Evolutionary conservation across 2,888 invertebrate genomes (phyloP).

Genomic region (Amblyjoppa proteus): DNA sequence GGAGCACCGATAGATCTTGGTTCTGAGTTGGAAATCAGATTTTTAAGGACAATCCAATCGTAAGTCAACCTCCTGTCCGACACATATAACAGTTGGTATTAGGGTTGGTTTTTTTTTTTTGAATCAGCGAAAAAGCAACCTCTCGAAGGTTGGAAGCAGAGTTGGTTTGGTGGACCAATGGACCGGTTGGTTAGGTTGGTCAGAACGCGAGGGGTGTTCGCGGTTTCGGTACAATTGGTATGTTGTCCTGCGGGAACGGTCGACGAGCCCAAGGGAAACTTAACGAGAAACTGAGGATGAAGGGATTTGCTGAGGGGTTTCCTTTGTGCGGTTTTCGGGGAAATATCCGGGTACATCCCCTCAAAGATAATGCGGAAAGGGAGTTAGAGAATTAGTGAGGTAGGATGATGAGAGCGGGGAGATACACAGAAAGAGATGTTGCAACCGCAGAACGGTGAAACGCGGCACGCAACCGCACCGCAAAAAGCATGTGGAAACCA

Average conservation of each 20-base stretch:
- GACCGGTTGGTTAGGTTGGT: no score
- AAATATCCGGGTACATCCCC: conserved; percentile 23
- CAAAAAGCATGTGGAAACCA: conserved; percentile 16
- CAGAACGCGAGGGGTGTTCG: no score
- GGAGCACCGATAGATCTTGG: no score
- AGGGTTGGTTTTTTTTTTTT: no score
- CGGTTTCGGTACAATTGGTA: not conserved
- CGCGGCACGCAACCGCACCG: conserved; percentile 33
- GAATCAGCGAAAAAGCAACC: no score
- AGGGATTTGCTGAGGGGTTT: conserved; percentile 54
- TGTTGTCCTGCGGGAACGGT: not conserved
- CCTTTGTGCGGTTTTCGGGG: conserved; percentile 39
- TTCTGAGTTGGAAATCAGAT: no score
- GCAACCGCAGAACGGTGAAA: conserved; percentile 48
- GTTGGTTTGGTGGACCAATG: no score
- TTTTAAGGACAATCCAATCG: no score
- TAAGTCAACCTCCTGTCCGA: no score
- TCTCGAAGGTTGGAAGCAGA: no score
- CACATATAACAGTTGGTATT: no score
- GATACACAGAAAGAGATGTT: conserved; percentile 9
- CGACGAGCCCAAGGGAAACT: conserved; percentile 33
- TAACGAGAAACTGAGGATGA: conserved; percentile 54
- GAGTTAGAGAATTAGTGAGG: conserved; percentile 21
- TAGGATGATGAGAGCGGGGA: conserved; percentile 16
- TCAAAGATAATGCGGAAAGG: conserved; percentile 48